These are phyloP conservation scores for Aythya baeri DNA, from an alignment of 2,113 vertebrate species.

Conservation along the genomic window DNA sequence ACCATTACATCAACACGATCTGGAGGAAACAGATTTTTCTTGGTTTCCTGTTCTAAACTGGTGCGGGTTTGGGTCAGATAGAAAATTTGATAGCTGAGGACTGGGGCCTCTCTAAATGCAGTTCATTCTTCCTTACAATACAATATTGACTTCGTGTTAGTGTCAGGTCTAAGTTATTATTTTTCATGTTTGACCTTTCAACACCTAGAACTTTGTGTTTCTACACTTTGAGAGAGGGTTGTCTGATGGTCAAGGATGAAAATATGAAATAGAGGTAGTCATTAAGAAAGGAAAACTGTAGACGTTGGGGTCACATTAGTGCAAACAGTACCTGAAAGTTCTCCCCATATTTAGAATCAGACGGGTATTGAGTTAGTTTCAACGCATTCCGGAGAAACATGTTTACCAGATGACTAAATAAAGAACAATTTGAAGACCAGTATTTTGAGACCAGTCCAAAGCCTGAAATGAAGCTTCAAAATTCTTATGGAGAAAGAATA, in stretches of 20 bases:
- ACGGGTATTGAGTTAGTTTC: background rate
- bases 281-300: background rate
- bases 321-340: background rate
- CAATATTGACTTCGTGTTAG: background rate
- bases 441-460: background rate
- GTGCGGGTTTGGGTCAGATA: background rate
- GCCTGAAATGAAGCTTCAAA: background rate
- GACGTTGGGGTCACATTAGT: background rate
- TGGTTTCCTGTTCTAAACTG: constrained; percentile 41
- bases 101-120: background rate
- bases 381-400: background rate
- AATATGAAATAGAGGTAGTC: background rate
- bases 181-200: constrained; percentile 11
- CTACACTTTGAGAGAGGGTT: background rate
- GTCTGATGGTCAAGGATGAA: background rate
- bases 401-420: background rate
- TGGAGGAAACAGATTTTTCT: constrained; percentile 66
- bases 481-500: background rate
- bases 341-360: background rate
- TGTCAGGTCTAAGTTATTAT: background rate
- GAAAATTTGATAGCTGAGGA: background rate
- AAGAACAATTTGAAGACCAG: background rate
- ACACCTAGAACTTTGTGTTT: background rate
- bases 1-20: background rate
- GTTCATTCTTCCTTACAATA: background rate